A percentile compares a stretch with the other conserved stretches of the same genome.
Conservation (phyloP, 2,113 vertebrate species). For the Turnix velox region DNA sequence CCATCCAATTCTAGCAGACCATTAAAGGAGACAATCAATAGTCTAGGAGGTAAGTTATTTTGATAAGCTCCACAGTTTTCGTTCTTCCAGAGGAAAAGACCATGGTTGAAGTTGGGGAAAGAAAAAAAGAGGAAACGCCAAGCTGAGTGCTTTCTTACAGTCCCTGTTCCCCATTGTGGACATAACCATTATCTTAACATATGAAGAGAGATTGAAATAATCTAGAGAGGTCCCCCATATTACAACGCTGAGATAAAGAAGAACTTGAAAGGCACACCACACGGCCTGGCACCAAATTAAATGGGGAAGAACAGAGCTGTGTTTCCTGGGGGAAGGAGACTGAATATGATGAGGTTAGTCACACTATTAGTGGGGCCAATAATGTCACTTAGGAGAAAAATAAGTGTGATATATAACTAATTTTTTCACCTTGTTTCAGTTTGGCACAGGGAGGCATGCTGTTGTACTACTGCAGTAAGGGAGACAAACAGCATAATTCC, state of each 20-base stretch:
- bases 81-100: slow-evolving; percentile 37
- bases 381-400: slow-evolving; percentile 49
- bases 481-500: neutral
- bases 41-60: slow-evolving; percentile 63
- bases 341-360: slow-evolving; percentile 62
- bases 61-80: slow-evolving; percentile 51
- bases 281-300: slow-evolving; percentile 54
- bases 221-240: slow-evolving; percentile 46
- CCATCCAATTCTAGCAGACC: slow-evolving; percentile 36
- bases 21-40: slow-evolving; percentile 60
- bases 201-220: slow-evolving; percentile 61
- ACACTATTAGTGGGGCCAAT: slow-evolving; percentile 50
- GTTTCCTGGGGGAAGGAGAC: slow-evolving; percentile 46
- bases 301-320: slow-evolving; percentile 44
- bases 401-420: slow-evolving; percentile 18
- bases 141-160: slow-evolving; percentile 51
- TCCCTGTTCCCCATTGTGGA: slow-evolving; percentile 49
- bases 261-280: slow-evolving; percentile 51
- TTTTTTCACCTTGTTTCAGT: neutral
- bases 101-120: slow-evolving; percentile 6
- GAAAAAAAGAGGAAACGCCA: slow-evolving; percentile 37
- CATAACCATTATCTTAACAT: slow-evolving; percentile 62
- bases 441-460: neutral
- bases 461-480: neutral
- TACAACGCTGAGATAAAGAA: slow-evolving; percentile 45